Evolutionary conservation across 2,888 invertebrate genomes (phyloP).

Genomic region (Amphipoea oculea): DNA sequence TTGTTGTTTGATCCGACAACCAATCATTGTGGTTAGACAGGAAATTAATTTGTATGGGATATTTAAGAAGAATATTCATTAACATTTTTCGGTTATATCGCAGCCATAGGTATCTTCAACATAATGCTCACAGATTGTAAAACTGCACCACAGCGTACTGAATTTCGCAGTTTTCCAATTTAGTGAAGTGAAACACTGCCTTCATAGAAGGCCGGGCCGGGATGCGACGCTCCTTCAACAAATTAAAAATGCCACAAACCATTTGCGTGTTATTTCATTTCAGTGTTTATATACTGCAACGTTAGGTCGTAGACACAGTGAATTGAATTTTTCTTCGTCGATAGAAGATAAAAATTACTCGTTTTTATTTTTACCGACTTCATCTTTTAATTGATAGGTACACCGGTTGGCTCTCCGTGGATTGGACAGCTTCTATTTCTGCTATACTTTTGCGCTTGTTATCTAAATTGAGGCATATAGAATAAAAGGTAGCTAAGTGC

Average conservation of each 20-base stretch:
- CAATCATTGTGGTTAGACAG: not conserved
- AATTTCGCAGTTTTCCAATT: slow-evolving; percentile 47
- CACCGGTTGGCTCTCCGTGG: too few relatives aligned
- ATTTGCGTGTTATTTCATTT: slow-evolving; percentile 46
- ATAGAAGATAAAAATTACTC: not conserved
- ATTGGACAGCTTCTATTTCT: not conserved
- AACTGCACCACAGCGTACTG: slow-evolving; percentile 3
- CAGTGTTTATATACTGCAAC: slow-evolving; percentile 19
- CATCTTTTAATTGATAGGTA: not conserved
- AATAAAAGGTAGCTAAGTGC: too few relatives aligned
- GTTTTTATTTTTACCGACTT: too few relatives aligned
- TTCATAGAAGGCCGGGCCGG: slow-evolving; percentile 13
- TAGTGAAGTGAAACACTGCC: slow-evolving; percentile 35
- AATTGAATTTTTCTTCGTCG: slow-evolving; percentile 10
- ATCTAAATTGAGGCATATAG: too few relatives aligned
- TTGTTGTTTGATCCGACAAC: not conserved
- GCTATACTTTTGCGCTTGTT: too few relatives aligned
- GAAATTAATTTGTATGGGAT: not conserved
- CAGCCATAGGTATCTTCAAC: not conserved
- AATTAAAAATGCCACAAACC: slow-evolving; percentile 58
- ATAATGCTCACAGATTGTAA: not conserved
- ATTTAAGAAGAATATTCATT: not conserved
- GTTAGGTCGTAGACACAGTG: not conserved
- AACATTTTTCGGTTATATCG: not conserved
- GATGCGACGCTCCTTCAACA: slow-evolving; percentile 40